phyloP scores from a whole-genome alignment of 2,797 vertebrate species.

The Coreius guichenoti region DNA sequence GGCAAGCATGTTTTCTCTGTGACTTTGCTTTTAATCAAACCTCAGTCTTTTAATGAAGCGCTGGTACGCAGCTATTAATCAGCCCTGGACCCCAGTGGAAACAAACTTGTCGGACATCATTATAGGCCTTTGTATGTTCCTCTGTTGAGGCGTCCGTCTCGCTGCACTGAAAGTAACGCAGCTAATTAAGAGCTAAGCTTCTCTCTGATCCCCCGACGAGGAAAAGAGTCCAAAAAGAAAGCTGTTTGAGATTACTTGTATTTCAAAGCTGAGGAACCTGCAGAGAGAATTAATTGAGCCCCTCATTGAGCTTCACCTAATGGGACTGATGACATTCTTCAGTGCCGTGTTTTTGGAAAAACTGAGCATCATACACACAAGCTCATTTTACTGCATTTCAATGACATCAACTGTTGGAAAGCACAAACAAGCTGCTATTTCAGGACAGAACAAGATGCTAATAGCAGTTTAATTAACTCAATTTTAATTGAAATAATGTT shows the following conservation, averaged over 20 bases:
- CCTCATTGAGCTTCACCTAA: constrained; percentile 15
- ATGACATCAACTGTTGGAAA: constrained; percentile 3
- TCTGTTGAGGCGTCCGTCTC: not conserved
- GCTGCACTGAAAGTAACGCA: not conserved
- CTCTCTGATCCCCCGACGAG: not conserved
- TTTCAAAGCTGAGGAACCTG: not conserved
- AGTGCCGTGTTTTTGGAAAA: not conserved
- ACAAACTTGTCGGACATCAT: constrained; percentile 37
- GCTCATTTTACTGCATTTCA: not conserved
- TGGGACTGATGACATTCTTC: not conserved
- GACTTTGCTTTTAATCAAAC: constrained; percentile 48
- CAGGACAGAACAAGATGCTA: not conserved
- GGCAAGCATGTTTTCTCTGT: not conserved
- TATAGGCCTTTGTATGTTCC: constrained; percentile 19
- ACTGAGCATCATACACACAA: not conserved
- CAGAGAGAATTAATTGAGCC: not conserved
- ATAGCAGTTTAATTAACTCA: not conserved
- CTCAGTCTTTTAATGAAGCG: constrained; percentile 56
- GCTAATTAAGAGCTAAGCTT: constrained; percentile 34
- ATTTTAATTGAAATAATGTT: constrained; percentile 6
- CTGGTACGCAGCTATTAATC: constrained; percentile 25
- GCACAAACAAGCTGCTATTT: not conserved
- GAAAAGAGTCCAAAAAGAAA: not conserved
- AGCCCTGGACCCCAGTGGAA: not conserved
- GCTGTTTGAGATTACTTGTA: not conserved